These are phyloP conservation scores for Arrhopalites spinosus DNA, from an alignment of 2,888 invertebrate genomes.

Conservation along the genomic window DNA sequence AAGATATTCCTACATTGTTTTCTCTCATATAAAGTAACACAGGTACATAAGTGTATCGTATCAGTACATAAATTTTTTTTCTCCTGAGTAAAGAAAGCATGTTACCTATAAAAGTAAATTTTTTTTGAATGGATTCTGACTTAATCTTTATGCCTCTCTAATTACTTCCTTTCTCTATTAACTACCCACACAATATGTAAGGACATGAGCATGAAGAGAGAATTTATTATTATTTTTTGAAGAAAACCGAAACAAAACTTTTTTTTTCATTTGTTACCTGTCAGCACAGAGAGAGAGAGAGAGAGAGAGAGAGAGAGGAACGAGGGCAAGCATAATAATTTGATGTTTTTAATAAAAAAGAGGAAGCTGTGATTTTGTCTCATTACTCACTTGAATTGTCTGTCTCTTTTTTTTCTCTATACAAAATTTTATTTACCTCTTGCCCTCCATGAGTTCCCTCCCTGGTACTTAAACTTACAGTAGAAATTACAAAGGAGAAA, in stretches of 20 bases:
- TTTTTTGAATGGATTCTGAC: no score
- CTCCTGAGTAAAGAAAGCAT: no score
- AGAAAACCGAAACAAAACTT: not conserved
- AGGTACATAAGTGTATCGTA: no score
- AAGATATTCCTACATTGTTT: no score
- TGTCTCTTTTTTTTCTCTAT: not conserved
- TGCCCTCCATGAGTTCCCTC: not conserved
- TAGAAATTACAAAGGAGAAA: not conserved
- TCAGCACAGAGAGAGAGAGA: not conserved
- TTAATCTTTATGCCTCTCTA: conserved; percentile 11
- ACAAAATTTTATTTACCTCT: not conserved
- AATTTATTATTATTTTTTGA: not conserved
- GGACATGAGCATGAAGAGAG: not conserved
- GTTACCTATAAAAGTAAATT: not conserved
- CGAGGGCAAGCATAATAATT: conserved; percentile 7
- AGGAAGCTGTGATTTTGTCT: conserved; percentile 1
- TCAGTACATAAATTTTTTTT: no score
- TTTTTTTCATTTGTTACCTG: not conserved
- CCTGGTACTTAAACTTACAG: not conserved
- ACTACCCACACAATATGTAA: not conserved
- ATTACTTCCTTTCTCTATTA: conserved; percentile 22
- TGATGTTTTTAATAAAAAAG: not conserved
- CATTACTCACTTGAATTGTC: not conserved
- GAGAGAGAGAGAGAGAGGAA: not conserved
- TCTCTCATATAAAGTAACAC: no score